These are phyloP conservation scores for Perdita meconis DNA, from an alignment of 2,888 invertebrate genomes.

Conservation along the genomic window DNA sequence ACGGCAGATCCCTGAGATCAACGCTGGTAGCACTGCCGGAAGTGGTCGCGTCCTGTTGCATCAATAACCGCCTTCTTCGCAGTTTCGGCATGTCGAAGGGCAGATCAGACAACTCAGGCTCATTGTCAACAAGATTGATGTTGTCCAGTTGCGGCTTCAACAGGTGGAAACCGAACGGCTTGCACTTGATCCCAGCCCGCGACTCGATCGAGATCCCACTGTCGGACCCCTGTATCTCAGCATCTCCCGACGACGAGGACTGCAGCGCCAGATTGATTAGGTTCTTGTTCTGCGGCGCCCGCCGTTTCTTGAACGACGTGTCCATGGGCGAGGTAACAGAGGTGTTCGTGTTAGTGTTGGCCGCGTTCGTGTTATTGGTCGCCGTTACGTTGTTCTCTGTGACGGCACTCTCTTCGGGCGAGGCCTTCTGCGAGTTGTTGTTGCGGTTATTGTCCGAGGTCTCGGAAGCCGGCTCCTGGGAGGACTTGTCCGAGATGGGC, in stretches of 20 bases:
- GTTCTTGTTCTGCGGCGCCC: slow-evolving; percentile 91
- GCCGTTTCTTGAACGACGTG: slow-evolving; percentile 86
- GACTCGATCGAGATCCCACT: slow-evolving; percentile 95
- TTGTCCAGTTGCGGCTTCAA: slow-evolving; percentile 86
- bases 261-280: slow-evolving; percentile 88
- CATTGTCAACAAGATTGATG: slow-evolving; percentile 81
- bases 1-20: slow-evolving; percentile 92
- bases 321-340: slow-evolving; percentile 78
- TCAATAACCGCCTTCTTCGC: slow-evolving; percentile 88
- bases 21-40: slow-evolving; percentile 90
- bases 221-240: slow-evolving; percentile 93
- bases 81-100: slow-evolving; percentile 96
- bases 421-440: slow-evolving; percentile 91
- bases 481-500: slow-evolving; percentile 95
- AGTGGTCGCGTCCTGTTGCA: slow-evolving; percentile 89
- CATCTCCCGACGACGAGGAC: slow-evolving; percentile 88
- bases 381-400: slow-evolving; percentile 80
- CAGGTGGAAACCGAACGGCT: slow-evolving; percentile 86
- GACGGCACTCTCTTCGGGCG: slow-evolving; percentile 88
- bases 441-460: slow-evolving; percentile 92
- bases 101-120: slow-evolving; percentile 90
- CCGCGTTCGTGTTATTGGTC: slow-evolving; percentile 84
- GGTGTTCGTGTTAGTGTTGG: slow-evolving; percentile 76
- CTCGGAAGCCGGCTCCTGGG: slow-evolving; percentile 93
- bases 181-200: slow-evolving; percentile 91